phyloP scores from a whole-genome alignment of 1,140 invertebrate genomes.

The Tachypleus tridentatus region DNA sequence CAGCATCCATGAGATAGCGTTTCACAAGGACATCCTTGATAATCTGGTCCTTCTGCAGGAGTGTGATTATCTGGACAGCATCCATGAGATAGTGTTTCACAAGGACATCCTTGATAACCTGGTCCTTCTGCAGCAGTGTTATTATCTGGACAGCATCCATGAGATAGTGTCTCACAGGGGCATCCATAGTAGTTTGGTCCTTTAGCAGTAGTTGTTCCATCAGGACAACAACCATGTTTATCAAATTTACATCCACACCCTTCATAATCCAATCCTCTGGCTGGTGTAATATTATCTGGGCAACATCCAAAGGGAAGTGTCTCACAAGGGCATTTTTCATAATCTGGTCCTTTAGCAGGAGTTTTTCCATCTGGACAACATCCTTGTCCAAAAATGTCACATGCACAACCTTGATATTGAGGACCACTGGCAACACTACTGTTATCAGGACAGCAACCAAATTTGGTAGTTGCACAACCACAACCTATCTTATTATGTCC shows the following conservation, averaged over 20 bases:
- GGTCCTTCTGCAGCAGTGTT: conserved; percentile 50
- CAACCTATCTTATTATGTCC: conserved; percentile 73
- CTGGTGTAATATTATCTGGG: conserved; percentile 67
- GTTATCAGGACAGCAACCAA: conserved; percentile 38
- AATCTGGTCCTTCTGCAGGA: conserved; percentile 52
- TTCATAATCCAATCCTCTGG: conserved; percentile 39
- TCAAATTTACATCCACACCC: conserved; percentile 31
- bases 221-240: conserved; percentile 39
- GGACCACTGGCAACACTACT: conserved; percentile 7
- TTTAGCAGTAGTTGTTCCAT: conserved; percentile 52
- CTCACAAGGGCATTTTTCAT: conserved; percentile 53
- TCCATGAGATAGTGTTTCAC: conserved; percentile 41
- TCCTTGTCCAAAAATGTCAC: conserved; percentile 42
- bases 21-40: conserved; percentile 65
- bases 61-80: conserved; percentile 81
- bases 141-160: conserved; percentile 65
- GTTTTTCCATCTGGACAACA: conserved; percentile 79
- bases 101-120: conserved; percentile 31
- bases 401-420: neutral
- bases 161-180: conserved; percentile 56
- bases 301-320: conserved; percentile 56
- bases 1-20: conserved; percentile 71
- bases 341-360: conserved; percentile 66
- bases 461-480: conserved; percentile 45
- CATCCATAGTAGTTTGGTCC: conserved; percentile 52